phyloP scores from a whole-genome alignment of 2,888 invertebrate genomes.

The Drosophila gaucha region DNA sequence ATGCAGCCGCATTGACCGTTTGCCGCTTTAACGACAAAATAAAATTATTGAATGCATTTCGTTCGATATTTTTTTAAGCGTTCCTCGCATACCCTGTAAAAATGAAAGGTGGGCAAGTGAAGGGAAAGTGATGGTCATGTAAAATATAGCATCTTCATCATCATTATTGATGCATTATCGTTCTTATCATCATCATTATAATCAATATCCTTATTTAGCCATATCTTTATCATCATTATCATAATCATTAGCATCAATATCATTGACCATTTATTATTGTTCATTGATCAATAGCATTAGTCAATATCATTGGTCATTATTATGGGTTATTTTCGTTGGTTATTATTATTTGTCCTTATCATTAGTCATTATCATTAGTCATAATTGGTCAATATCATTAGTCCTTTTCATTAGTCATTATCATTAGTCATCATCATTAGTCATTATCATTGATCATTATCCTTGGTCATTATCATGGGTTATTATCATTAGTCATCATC shows the following conservation, averaged over 20 bases:
- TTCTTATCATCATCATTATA: too few relatives aligned
- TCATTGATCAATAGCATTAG: not conserved
- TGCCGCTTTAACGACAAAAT: constrained; percentile 26
- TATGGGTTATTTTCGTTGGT: not conserved
- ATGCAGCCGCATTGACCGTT: constrained; percentile 3
- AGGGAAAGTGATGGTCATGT: too few relatives aligned
- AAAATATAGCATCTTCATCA: too few relatives aligned
- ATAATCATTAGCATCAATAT: not conserved
- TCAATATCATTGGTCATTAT: not conserved
- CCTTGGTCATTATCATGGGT: too few relatives aligned
- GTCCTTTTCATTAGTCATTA: too few relatives aligned
- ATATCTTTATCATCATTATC: not conserved
- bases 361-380: too few relatives aligned
- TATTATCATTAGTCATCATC: too few relatives aligned
- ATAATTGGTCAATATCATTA: not conserved
- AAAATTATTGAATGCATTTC: constrained; percentile 16
- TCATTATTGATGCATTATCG: too few relatives aligned
- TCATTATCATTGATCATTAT: too few relatives aligned
- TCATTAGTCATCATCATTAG: not conserved
- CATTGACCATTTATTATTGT: too few relatives aligned
- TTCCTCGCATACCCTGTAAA: constrained; percentile 9
- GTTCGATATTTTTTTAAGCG: not conserved
- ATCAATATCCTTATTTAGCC: too few relatives aligned
- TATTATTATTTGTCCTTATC: not conserved
- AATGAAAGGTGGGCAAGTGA: not conserved